phyloP scores from a whole-genome alignment of 2,113 vertebrate genomes.

The Scomber colias region DNA sequence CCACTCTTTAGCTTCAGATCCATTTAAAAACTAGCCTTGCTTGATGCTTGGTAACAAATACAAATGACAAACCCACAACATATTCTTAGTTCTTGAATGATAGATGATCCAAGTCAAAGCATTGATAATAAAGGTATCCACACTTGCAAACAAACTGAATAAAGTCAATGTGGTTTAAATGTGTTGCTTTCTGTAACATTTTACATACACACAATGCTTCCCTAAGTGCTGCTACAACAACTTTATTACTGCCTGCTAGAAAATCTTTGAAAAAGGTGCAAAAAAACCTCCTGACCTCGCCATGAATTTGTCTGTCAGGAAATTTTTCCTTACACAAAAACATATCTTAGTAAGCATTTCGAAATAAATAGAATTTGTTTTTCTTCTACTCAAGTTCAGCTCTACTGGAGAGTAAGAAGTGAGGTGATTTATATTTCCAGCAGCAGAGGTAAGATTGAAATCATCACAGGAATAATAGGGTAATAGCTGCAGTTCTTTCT shows the following conservation, averaged over 20 bases:
- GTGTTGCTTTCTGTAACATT: too few relatives aligned
- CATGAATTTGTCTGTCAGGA: too few relatives aligned
- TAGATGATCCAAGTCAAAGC: background rate
- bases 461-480: constrained; percentile 2
- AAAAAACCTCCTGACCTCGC: too few relatives aligned
- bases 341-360: too few relatives aligned
- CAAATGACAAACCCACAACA: background rate
- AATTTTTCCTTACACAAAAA: too few relatives aligned
- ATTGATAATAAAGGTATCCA: background rate
- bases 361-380: too few relatives aligned
- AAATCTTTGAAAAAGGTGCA: too few relatives aligned
- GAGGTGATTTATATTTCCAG: constrained; percentile 21
- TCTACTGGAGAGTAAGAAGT: background rate
- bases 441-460: background rate
- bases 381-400: too few relatives aligned
- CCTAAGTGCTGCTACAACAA: background rate
- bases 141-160: background rate
- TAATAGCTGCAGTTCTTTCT: constrained; percentile 20
- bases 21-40: background rate
- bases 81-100: background rate
- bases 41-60: background rate
- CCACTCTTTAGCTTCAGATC: constrained; percentile 12
- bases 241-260: too few relatives aligned
- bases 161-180: too few relatives aligned
- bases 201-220: background rate